These are phyloP conservation scores for Idris sp. DNA, from an alignment of 1,140 invertebrate species.

Conservation along the genomic window DNA sequence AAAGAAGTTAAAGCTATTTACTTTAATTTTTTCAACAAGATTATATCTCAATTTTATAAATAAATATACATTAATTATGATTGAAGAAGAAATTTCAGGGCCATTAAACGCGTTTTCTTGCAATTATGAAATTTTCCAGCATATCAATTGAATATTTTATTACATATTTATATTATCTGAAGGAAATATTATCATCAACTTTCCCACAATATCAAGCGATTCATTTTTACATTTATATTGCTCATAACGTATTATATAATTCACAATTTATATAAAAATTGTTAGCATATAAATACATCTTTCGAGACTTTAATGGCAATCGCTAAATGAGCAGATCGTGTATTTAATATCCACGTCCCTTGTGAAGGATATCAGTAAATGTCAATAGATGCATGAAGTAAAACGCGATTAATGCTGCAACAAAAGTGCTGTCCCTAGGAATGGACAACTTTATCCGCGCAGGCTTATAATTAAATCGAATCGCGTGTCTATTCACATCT, in stretches of 20 bases:
- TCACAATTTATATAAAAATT: background rate
- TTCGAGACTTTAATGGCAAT: slow-evolving; percentile 10
- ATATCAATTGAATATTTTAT: no score
- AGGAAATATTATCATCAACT: background rate
- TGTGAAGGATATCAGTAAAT: slow-evolving; percentile 38
- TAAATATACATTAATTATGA: no score
- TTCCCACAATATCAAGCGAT: slow-evolving; percentile 11
- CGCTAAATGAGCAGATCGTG: slow-evolving; percentile 19
- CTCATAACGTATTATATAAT: no score
- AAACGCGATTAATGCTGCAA: slow-evolving; percentile 38
- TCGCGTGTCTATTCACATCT: slow-evolving; percentile 45
- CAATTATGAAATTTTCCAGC: no score
- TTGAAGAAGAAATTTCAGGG: no score
- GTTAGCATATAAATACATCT: slow-evolving; percentile 13
- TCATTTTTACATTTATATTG: no score
- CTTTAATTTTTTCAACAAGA: no score
- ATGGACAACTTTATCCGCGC: slow-evolving; percentile 48
- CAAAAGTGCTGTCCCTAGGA: slow-evolving; percentile 44
- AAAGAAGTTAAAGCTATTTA: no score
- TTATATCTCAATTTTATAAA: no score
- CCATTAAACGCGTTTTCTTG: no score
- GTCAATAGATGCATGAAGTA: slow-evolving; percentile 44
- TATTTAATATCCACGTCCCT: slow-evolving; percentile 29
- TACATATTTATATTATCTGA: no score
- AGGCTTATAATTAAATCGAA: slow-evolving; percentile 53